phyloP scores from a whole-genome alignment of 2,113 vertebrate genomes.

The Nycticryphes semicollaris region DNA sequence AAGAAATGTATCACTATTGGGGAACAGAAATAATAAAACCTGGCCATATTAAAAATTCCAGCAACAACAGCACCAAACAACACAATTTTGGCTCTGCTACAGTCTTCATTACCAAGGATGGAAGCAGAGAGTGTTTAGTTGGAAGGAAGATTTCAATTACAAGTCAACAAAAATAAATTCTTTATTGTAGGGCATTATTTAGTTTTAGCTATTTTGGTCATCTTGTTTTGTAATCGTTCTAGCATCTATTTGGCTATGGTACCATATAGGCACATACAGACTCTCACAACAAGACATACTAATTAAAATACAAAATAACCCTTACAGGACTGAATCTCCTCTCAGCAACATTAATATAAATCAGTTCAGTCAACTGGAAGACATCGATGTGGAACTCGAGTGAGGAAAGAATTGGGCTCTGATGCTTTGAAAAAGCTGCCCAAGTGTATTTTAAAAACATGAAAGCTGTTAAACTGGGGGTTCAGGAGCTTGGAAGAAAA shows the following conservation, averaged over 20 bases:
- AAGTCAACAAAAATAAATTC: neutral
- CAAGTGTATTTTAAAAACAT: neutral
- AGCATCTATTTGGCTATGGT: neutral
- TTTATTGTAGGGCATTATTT: neutral
- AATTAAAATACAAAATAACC: slow-evolving; percentile 9
- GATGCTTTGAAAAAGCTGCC: neutral
- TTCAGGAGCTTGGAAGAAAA: neutral
- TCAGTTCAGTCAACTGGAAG: neutral
- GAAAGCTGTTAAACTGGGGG: neutral
- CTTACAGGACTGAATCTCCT: neutral
- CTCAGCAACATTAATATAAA: neutral
- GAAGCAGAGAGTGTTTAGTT: neutral
- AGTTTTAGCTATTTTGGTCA: neutral
- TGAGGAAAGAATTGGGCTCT: neutral
- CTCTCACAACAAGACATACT: neutral
- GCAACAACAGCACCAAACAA: neutral
- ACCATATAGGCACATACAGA: neutral
- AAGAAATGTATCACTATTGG: slow-evolving; percentile 13
- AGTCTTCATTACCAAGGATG: neutral
- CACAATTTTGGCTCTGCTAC: neutral
- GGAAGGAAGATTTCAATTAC: neutral
- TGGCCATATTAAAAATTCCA: slow-evolving; percentile 38
- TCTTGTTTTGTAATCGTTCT: neutral
- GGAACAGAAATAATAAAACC: slow-evolving; percentile 53
- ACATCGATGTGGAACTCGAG: neutral